Conservation (phyloP, 2,888 invertebrate genomes). For the Rotaria magnacalcarata region DNA sequence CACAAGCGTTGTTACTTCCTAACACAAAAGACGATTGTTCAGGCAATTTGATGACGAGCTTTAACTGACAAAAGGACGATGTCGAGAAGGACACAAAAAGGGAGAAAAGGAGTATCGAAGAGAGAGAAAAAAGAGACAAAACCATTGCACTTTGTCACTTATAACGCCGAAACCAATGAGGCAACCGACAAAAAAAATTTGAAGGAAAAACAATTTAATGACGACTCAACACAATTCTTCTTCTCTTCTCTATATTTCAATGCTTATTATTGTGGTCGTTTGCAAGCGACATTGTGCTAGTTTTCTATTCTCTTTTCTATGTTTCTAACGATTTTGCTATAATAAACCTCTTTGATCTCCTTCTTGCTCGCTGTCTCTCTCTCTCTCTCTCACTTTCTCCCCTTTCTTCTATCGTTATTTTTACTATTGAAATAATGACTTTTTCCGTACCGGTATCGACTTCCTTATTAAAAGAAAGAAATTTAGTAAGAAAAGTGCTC, state of each 20-base stretch:
- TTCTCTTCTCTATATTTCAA: background rate
- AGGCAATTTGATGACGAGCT: background rate
- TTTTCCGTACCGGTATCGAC: background rate
- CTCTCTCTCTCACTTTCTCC: no score
- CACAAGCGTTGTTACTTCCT: background rate
- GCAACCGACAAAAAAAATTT: background rate
- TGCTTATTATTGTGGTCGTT: background rate
- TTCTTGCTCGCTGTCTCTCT: background rate
- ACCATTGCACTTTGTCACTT: background rate
- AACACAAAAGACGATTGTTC: conserved; percentile 6
- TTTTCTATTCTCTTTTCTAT: background rate
- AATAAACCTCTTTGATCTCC: background rate
- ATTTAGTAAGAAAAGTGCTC: background rate
- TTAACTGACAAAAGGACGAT: conserved; percentile 1
- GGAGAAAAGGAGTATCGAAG: background rate
- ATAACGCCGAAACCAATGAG: background rate
- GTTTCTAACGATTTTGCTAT: no score
- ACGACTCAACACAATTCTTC: background rate
- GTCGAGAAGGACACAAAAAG: background rate
- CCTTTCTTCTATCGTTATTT: background rate
- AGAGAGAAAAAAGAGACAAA: background rate
- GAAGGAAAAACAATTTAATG: conserved; percentile 16
- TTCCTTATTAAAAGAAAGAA: background rate
- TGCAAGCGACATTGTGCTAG: background rate
- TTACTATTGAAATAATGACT: background rate